Evolutionary conservation across 2,113 vertebrate genomes (phyloP), one percentile per base, ranked within the genome.

Genomic region (Psilopsiagon aymara): DNA sequence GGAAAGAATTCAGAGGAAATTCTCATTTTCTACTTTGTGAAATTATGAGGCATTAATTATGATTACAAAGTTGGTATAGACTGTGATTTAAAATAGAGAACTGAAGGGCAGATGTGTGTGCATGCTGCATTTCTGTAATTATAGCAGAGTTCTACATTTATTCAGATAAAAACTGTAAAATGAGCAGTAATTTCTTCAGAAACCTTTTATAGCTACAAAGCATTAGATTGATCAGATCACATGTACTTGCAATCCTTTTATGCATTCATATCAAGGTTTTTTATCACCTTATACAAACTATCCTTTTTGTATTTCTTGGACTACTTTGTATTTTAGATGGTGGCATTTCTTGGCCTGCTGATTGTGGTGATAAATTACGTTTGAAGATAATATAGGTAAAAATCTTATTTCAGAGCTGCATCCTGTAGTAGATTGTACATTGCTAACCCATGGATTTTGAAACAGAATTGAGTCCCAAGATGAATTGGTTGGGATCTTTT

Each of bases 21-120:
- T 76, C 55, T 33, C 41, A 79, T 94, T 97, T 96, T 96, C 77
- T 71, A 81, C 80, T 77, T 79, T 89, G 35, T 88, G 28, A 90
- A 90, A 82, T 82, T 43, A 29, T 16, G 33, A 76, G 60, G 24
- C 14, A 2, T 73, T 73, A 68, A 73, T 91, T 94, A 31, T 28
- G 13, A 67, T 64, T 66, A n/a, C 29, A 19, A 29, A 84, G 67
- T 82, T 91, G 62, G 4, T 90, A 37, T 85, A 90, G 41, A 41
- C 35, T 63, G 68, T 83, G 18, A 13, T 77, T 94, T 78, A 87
- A 94, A 59, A 53, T 57, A 20, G 73, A 67, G 21, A 63, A 44
- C 24, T 62, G 85, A 64, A 69, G 41, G 90, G 9, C 59, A 95
- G 39, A 11, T 62, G 29, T 8, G 41, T 46, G 9, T 39, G 31